Evolutionary conservation across 92 coral and sea anemone species (phyloP).

Genomic region (Paragorgia papillata): DNA sequence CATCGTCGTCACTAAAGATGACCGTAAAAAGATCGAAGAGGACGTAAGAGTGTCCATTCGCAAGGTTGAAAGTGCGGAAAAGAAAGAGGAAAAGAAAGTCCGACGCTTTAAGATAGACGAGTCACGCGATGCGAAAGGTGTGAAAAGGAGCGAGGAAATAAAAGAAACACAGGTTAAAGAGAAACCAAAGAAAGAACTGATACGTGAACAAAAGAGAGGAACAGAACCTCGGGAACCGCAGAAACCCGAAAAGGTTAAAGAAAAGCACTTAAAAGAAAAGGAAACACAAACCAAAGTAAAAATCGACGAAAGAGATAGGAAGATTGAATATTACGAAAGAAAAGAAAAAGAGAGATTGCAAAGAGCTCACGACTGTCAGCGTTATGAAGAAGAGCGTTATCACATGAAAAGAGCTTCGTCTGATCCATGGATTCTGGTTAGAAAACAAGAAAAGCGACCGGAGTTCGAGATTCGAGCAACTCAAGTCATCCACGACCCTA

Average conservation of each 20-base stretch:
- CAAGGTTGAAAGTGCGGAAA: slow-evolving; percentile 16
- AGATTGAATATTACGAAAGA: slow-evolving; percentile 17
- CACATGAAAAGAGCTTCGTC: slow-evolving; percentile 41
- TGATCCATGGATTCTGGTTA: slow-evolving; percentile 23
- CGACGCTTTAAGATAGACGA: slow-evolving; percentile 22
- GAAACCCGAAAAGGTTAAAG: neutral
- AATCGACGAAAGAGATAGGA: slow-evolving; percentile 13
- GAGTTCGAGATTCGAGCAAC: slow-evolving; percentile 11
- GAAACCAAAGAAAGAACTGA: neutral
- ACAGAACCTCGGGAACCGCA: neutral
- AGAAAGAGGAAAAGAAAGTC: slow-evolving; percentile 20
- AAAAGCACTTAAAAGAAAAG: slow-evolving; percentile 4
- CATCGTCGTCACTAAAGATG: slow-evolving; percentile 15
- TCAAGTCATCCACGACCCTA: slow-evolving; percentile 27
- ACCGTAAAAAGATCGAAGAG: slow-evolving; percentile 22
- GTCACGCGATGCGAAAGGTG: slow-evolving; percentile 7
- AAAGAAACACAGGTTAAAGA: neutral
- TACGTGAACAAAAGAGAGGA: neutral
- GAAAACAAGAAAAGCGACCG: slow-evolving; percentile 20
- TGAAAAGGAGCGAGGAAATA: slow-evolving; percentile 6
- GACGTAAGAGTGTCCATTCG: slow-evolving; percentile 17
- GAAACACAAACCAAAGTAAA: slow-evolving; percentile 12
- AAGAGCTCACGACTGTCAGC: slow-evolving; percentile 14
- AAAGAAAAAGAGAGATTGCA: slow-evolving; percentile 25
- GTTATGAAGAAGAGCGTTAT: slow-evolving; percentile 34